Base-by-base conservation (phyloP, 2,113 vertebrate genomes). In the Plectropomus leopardus region DNA sequence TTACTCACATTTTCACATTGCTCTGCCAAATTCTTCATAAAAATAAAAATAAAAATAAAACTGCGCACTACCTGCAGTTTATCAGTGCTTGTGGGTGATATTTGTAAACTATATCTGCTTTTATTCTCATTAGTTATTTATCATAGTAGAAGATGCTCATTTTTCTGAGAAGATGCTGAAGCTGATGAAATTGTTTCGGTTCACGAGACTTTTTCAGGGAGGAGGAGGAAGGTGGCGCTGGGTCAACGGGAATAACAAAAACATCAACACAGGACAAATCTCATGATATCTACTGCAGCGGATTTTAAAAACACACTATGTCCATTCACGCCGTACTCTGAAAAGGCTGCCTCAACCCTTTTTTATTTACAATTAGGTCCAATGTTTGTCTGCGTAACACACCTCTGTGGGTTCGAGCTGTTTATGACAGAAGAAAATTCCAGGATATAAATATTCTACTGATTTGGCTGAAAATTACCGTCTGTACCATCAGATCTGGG, bases 331-430 rank as follows among this genome's bases (percentile, higher is more conserved):
- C 69, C 13, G 14, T 24, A 53, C 42, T 69, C 53, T 50, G 24
- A 78, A 73, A 54, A 78, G 23, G 53, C 58, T 76, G 66, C 51
- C 59, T 70, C 53, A 1, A 73, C 19, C 3, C n/a, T n/a, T 17
- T 61, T 69, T 47, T 84, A 90, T 90, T 87, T 92, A 92, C 92
- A 92, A 58, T 91, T 79, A 92, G 89, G 89, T 91, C 91, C 89
- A 86, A 88, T 45, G 65, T 77, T 63, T 47, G 58, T 57, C 28
- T 55, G 53, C 9, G 45, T 70, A 76, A 81, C 64, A 59, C 47
- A 73, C 23, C 28, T 23, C 28, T 34, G n/a, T 17, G 55, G 9
- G 34, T 66, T 23, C 28, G 34, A 68, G 24, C 50, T 8, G 36
- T n/a, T 47, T 1, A 40, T 9, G 47, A 54, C 11, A 28, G 9